Base-by-base conservation (phyloP, 2,113 vertebrate genomes). In the Clarias gariepinus region DNA sequence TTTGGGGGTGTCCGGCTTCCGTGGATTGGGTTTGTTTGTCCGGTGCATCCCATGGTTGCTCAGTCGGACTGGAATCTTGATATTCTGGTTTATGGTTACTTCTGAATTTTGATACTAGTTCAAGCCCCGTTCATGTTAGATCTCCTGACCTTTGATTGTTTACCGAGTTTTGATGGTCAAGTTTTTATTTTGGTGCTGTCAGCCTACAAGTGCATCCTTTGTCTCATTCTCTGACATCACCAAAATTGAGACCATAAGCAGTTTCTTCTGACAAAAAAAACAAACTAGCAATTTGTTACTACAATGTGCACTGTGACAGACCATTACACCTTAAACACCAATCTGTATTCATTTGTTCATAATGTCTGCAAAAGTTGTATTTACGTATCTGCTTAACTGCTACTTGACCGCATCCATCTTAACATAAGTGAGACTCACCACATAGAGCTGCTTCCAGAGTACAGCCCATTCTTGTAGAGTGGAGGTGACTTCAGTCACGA, bases 401-500 rank as follows among this genome's bases (percentile, higher is more conserved):
- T 3, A 0, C 12, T 60, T 55, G 64, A 18, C 9, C 71, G 10
- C 28, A n/a, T 60, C 53, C 52, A 3, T 55, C 15, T 55, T 16
- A 77, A 55, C 18, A 28, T 2, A 3, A 57, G n/a, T 1, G 36
- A 80, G 73, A 92, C 97, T 96, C 93, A 99, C 98, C 96, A 99
- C 98, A 89, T 98, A 99, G 16, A 99, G 95, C 93, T 99, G 97
- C 86, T 99, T 99, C 98, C 98, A 99, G 28, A 99, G 95, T 11
- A 95, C 93, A 3, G 97, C 95, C 98, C 98, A 99, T 93, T 99
- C 98, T 92, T 98, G 97, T 47, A 99, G 95, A 0, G 98, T 99
- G 0, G 95, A 94, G 78, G 97, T 99, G 89, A 98, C 97, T 93
- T 99, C 98, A 0, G 97, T 97, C 61, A 98, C 95, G 25, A 98